phyloP scores from a whole-genome alignment of 2,113 vertebrate genomes.

The Perca schrenkii region DNA sequence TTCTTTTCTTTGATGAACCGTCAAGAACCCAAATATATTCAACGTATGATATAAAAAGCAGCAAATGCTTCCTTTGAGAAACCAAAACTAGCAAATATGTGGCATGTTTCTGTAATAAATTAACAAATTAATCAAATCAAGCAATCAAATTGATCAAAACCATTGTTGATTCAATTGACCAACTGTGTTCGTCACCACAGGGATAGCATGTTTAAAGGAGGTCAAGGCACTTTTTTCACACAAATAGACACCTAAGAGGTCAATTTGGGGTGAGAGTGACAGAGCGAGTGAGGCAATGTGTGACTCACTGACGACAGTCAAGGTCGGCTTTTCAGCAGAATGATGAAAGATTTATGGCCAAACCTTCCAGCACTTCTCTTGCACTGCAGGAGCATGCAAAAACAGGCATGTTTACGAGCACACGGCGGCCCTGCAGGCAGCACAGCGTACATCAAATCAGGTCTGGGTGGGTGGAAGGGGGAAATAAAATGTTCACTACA shows the following conservation, averaged over 20 bases:
- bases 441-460: slow-evolving; percentile 54
- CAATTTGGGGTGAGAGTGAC: slow-evolving; percentile 39
- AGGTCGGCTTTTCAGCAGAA: slow-evolving; percentile 63
- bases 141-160: neutral
- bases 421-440: slow-evolving; percentile 41
- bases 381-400: slow-evolving; percentile 45
- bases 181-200: neutral
- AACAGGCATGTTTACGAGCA: slow-evolving; percentile 66
- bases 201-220: neutral
- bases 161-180: neutral
- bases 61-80: neutral
- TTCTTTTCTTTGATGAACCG: neutral
- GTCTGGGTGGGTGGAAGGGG: slow-evolving; percentile 7
- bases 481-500: slow-evolving; percentile 75
- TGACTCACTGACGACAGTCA: slow-evolving; percentile 57
- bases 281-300: slow-evolving; percentile 34
- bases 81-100: neutral
- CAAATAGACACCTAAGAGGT: slow-evolving; percentile 27
- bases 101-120: neutral
- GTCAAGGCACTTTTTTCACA: neutral
- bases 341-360: slow-evolving; percentile 67
- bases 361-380: slow-evolving; percentile 43
- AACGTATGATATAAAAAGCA: neutral
- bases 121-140: neutral
- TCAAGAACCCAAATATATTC: neutral